Percentiles rank a stretch among this genome's conserved stretches.
These are phyloP conservation scores for Mus spretus DNA, from an alignment of 2,797 vertebrate genomes.

Conservation along the genomic window DNA sequence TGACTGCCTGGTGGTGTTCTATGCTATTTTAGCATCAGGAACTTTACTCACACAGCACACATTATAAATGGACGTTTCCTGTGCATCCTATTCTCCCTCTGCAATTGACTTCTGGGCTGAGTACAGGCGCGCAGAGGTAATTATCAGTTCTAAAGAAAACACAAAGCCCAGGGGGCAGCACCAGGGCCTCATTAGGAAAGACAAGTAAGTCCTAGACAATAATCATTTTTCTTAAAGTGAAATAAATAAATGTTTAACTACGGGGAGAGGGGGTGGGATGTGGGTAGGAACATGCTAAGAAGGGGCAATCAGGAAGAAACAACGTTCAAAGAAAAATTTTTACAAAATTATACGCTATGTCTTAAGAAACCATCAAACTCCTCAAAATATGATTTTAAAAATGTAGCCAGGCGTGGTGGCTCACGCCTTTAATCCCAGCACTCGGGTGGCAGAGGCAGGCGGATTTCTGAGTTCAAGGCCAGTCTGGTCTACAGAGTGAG, in stretches of 20 bases:
- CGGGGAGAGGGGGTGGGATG: background rate
- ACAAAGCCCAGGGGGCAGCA: slow-evolving; percentile 37
- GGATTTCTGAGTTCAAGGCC: no score
- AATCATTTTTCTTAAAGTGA: slow-evolving; percentile 75
- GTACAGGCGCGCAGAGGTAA: background rate
- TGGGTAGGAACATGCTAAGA: background rate
- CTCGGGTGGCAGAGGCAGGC: no score
- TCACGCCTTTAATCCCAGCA: no score
- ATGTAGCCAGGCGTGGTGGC: background rate
- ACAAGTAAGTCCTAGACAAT: slow-evolving; percentile 75
- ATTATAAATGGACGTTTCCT: slow-evolving; percentile 19
- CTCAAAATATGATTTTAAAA: background rate
- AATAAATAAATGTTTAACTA: slow-evolving; percentile 54
- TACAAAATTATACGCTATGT: slow-evolving; percentile 30
- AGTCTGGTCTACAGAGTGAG: no score
- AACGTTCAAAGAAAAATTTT: background rate
- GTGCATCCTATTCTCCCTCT: slow-evolving; percentile 54
- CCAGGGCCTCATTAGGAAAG: slow-evolving; percentile 75
- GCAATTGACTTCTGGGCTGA: slow-evolving; percentile 14
- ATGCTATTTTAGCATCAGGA: background rate
- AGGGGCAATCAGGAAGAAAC: slow-evolving; percentile 17
- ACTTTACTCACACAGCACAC: slow-evolving; percentile 25
- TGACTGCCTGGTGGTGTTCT: background rate
- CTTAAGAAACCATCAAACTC: slow-evolving; percentile 36
- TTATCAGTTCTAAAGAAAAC: slow-evolving; percentile 17